Conservation (phyloP, 2,797 vertebrate species). For the Carcharodon carcharias region DNA sequence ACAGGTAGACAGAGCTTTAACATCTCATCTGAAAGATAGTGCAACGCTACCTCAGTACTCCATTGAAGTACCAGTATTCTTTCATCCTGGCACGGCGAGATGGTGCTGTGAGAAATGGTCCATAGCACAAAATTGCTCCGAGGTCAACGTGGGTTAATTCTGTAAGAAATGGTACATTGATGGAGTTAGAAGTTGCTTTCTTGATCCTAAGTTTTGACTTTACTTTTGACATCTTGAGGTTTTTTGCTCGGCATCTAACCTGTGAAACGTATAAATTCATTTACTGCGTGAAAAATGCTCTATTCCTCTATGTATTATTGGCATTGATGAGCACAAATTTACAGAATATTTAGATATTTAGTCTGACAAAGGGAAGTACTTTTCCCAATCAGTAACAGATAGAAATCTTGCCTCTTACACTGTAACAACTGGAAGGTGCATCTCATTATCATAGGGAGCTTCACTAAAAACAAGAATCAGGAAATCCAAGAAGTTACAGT, state of each 20-base stretch:
- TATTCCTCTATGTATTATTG: neutral
- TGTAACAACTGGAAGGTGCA: neutral
- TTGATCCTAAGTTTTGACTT: neutral
- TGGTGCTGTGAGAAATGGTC: neutral
- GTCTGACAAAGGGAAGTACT: neutral
- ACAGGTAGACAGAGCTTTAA: neutral
- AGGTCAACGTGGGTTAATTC: neutral
- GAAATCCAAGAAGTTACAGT: neutral
- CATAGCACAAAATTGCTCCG: neutral
- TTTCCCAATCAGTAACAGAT: neutral
- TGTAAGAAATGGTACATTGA: neutral
- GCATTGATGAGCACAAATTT: neutral
- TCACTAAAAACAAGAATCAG: neutral
- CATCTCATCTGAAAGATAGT: neutral
- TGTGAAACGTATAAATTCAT: neutral
- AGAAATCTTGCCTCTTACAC: neutral
- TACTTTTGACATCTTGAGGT: neutral
- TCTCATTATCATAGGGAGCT: neutral
- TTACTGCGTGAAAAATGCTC: neutral
- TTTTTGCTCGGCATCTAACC: neutral
- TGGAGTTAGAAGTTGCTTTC: neutral
- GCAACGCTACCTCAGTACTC: neutral
- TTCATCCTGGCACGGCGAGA: neutral
- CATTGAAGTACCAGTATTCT: neutral
- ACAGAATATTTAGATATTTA: neutral